Percentiles rank a stretch among this genome's conserved stretches.
Evolutionary conservation across 2,797 vertebrate genomes (phyloP).

Genomic region (Bryconaethiops microstoma): DNA sequence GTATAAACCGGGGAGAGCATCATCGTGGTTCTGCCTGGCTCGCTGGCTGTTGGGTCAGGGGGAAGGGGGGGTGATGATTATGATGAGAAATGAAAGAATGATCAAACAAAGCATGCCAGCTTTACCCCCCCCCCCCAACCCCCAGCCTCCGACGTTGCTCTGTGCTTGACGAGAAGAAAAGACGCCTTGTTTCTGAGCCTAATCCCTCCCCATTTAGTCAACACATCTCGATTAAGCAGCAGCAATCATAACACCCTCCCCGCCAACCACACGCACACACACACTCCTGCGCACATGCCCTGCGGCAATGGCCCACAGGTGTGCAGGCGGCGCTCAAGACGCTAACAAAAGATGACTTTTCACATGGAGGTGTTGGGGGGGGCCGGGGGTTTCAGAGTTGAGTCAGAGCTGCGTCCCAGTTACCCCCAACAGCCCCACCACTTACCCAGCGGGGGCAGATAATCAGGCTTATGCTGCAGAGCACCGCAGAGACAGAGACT

Average conservation of each 20-base stretch:
- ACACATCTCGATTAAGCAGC: slow-evolving; percentile 74
- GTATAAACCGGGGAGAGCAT: no score
- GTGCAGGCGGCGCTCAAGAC: slow-evolving; percentile 62
- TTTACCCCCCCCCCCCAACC: slow-evolving; percentile 45
- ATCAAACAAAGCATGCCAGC: slow-evolving; percentile 74
- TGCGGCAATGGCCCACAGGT: slow-evolving; percentile 36
- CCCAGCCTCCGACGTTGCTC: slow-evolving; percentile 45
- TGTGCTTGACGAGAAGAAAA: slow-evolving; percentile 72
- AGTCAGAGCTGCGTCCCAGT: slow-evolving; percentile 22
- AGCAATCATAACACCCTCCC: slow-evolving; percentile 59
- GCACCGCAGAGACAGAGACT: no score
- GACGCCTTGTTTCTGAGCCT: slow-evolving; percentile 75
- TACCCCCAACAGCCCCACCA: not conserved
- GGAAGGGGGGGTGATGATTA: not conserved
- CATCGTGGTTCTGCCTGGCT: no score
- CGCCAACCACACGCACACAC: slow-evolving; percentile 50
- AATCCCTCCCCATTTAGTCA: slow-evolving; percentile 78
- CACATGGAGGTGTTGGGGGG: not conserved
- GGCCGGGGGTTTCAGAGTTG: slow-evolving; percentile 15
- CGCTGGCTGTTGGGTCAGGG: no score
- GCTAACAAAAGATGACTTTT: slow-evolving; percentile 52
- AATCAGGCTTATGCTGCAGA: not conserved
- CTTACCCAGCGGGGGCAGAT: not conserved
- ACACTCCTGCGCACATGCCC: slow-evolving; percentile 65
- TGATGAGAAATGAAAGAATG: slow-evolving; percentile 62